Evolutionary conservation across 1,140 invertebrate species (phyloP), one percentile per base, ranked within the genome.

Genomic region (Cydia fagiglandana): DNA sequence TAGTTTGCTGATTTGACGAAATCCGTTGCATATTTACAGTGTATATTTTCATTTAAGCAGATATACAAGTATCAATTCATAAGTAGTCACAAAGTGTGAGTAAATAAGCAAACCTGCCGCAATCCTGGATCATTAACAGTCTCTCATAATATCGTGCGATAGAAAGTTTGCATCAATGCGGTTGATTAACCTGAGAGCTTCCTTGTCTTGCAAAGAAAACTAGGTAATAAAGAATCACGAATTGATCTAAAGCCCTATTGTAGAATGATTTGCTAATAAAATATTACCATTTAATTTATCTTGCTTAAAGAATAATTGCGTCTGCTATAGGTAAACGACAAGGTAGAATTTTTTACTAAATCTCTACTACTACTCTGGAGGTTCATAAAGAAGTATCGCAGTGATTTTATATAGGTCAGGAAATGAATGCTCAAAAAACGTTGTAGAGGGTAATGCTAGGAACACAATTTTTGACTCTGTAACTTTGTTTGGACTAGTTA

Each of bases 161-260:
- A n/a, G 56, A 61, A 61, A 24, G 56, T 61, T 61, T 24, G 17
- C 56, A 61, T 61, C 20, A 61, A 61, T 24, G 20, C 56, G 20
- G 56, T 61, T 24, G 56, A 61, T 61, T 61, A 61, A 20, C 15
- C 56, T 6, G 2, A 38, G 30, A 41, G 66, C 66, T 70, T 70
- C 66, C 66, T 34, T 45, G 15, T 70, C 10, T 70, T 38, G 66
- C 34, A 70, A 70, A 70, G 34, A 70, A 68, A 68, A 41, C 56
- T 61, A 61, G 56, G 56, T 24, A 61, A 61, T 61, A 61, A 61
- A 61, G 56, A 61, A 61, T 61, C 56, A 61, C 56, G 56, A 61
- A 61, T 5, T 61, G 56, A 61, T 61, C 56, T 24, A 61, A 56
- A 61, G n/a, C 50, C 56, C 56, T 24, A 24, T 61, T 61, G 20